phyloP scores from a whole-genome alignment of 2,113 vertebrate species.

The Clarias macrocephalus region DNA sequence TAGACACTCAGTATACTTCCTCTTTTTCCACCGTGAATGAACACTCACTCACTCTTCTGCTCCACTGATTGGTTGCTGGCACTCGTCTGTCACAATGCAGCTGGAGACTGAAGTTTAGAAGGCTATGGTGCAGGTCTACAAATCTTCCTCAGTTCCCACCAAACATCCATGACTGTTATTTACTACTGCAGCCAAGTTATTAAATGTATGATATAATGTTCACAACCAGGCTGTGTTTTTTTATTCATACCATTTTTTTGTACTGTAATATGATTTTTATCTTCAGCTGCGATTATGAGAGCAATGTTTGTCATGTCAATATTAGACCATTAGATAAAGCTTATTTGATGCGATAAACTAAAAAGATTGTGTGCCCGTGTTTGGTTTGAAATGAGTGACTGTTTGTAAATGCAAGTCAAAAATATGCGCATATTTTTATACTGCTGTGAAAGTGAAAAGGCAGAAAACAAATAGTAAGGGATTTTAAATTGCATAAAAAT shows the following conservation, averaged over 20 bases:
- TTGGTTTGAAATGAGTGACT: background rate
- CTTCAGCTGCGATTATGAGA: background rate
- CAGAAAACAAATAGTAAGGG: background rate
- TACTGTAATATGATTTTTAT: background rate
- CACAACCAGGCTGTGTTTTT: background rate
- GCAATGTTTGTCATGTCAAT: constrained; percentile 5
- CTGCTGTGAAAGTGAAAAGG: background rate
- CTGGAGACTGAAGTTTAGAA: background rate
- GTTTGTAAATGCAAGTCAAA: background rate
- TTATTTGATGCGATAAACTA: background rate
- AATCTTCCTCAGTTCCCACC: background rate
- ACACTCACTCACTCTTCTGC: background rate
- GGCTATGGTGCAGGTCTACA: background rate
- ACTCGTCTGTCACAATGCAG: background rate
- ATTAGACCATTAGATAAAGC: background rate
- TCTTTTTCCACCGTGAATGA: background rate
- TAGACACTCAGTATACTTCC: background rate
- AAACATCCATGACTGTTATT: background rate
- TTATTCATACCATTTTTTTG: background rate
- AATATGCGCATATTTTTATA: background rate
- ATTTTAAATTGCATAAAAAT: background rate
- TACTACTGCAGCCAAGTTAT: background rate
- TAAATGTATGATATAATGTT: background rate
- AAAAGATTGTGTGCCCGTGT: background rate
- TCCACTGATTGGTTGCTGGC: background rate